Base-by-base conservation (phyloP, 2,113 vertebrate species). In the Pavo muticus region DNA sequence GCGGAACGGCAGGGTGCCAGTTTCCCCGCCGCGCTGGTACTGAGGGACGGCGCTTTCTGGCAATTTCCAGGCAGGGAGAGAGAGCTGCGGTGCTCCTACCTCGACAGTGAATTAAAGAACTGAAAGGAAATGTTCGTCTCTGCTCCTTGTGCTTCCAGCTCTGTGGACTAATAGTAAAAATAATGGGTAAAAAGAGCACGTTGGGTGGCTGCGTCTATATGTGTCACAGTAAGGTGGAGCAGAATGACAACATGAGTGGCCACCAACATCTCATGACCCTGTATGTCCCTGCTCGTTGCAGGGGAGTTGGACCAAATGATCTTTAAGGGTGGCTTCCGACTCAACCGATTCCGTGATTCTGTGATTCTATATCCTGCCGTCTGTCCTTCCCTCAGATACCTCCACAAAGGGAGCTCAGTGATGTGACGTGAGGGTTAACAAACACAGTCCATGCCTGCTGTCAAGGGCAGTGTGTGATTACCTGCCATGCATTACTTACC, bases 221-320 rank as follows among this genome's bases (percentile, higher is more conserved):
- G 7, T 10, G 69, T 27, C 39, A 1, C 39, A 2, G 44, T 3
- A 13, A 86, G 35, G 0, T 4, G 4, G 57, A 8, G 1, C 20
- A 5, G 44, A 19, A 25, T 1, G 27, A 40, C 19, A 45, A 30
- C 16, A 0, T 2, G 0, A 9, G 37, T 4, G 54, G 69, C 14
- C n/a, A 59, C 39, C 57, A 11, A 77, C 65, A 20, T 9, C 52
- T 45, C 3, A 16, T 21, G 6, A 2, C 12, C 76, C 2, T 13
- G 2, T 77, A 13, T 50, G 12, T 52, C 50, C 50, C 25, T 52
- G 50, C 50, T 52, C 50, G 7, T 52, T 52, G 25, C 50, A 27
- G 24, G 3, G 14, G 50, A 50, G 48, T 50, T 14, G 24, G 48
- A 50, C 48, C 24, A 50, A 24, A 52, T 27, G 50, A 52, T 25